Evolutionary conservation across 2,888 invertebrate genomes (phyloP), one percentile per base, ranked within the genome.

Genomic region (Idaea biselata): DNA sequence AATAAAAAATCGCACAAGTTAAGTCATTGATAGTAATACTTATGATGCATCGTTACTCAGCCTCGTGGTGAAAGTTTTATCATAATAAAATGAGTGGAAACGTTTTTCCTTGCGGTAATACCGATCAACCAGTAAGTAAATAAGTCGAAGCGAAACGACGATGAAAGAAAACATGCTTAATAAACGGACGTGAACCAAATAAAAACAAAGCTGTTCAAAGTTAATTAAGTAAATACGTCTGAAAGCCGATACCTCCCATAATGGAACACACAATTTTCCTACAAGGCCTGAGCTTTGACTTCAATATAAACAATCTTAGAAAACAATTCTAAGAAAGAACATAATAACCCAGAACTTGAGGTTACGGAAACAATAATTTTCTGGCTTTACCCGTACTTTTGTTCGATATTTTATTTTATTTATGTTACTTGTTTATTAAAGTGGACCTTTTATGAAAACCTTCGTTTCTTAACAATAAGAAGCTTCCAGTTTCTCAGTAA

Each of bases 211-310:
- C 25, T 31, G 25, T 25, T 58, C 55, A 62, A 62, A 31, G 57
- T n/a, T 31, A 54, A 61, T 14, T 59, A 57, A 18, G 32, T n/a
- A 60, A 58, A 64, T 60, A 60, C 54, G 56, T 58, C 32, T 31
- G 54, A 44, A 62, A 64, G 60, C 62, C 62, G 60, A 64, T 65
- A 60, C 44, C 44, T 8, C 0, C 44, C 6, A 14, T 44, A 44
- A 44, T 44, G 44, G 44, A 44, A 44, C 44, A 44, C 0, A 32
- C 7, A 32, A 44, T 44, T 44, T 44, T 44, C 44, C 44, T 44
- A 44, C 44, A 44, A 44, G 6, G 44, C 44, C 11, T 32, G 32
- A 44, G 44, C 44, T 44, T 44, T 44, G 44, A 11, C 44, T 44
- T 44, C 44, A 11, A 44, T 44, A 44, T 44, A 44, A 44, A 44